Evolutionary conservation across 2,888 invertebrate species (phyloP).

Genomic region (Mylabris sibirica): DNA sequence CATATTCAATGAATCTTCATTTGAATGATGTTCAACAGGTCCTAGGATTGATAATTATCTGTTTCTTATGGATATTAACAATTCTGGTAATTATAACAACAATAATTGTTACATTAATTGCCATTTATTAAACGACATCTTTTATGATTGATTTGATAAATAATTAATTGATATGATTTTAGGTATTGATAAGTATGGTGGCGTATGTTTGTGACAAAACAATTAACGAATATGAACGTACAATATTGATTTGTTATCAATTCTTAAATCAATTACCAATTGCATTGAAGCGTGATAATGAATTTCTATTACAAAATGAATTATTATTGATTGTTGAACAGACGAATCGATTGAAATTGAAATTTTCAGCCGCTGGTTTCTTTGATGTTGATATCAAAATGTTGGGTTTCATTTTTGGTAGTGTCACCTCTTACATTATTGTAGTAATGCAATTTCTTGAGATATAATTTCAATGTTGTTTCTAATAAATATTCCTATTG

Average conservation of each 20-base stretch:
- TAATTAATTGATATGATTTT: slow-evolving; percentile 26
- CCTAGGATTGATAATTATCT: not conserved
- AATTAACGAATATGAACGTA: slow-evolving; percentile 23
- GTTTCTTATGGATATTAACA: not conserved
- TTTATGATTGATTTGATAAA: not conserved
- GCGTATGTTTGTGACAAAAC: slow-evolving; percentile 29
- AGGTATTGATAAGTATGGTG: slow-evolving; percentile 26
- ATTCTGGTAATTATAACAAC: not conserved
- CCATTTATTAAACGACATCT: no score
- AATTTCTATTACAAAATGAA: slow-evolving; percentile 19
- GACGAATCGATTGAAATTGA: slow-evolving; percentile 25
- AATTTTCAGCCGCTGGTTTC: slow-evolving; percentile 33
- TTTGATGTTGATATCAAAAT: slow-evolving; percentile 32
- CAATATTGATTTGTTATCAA: slow-evolving; percentile 23
- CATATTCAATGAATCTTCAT: not conserved
- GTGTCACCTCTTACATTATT: slow-evolving; percentile 32
- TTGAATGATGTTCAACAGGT: not conserved
- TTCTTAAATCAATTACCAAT: slow-evolving; percentile 26
- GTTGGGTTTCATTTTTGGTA: slow-evolving; percentile 29
- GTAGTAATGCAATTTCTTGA: slow-evolving; percentile 31
- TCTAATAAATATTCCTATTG: no score
- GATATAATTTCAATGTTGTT: not conserved
- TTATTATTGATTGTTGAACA: slow-evolving; percentile 26
- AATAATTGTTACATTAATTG: no score
- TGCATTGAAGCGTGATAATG: slow-evolving; percentile 15